These are phyloP conservation scores for Ranitomeya imitator DNA, from an alignment of 2,113 vertebrate genomes.

Conservation along the genomic window DNA sequence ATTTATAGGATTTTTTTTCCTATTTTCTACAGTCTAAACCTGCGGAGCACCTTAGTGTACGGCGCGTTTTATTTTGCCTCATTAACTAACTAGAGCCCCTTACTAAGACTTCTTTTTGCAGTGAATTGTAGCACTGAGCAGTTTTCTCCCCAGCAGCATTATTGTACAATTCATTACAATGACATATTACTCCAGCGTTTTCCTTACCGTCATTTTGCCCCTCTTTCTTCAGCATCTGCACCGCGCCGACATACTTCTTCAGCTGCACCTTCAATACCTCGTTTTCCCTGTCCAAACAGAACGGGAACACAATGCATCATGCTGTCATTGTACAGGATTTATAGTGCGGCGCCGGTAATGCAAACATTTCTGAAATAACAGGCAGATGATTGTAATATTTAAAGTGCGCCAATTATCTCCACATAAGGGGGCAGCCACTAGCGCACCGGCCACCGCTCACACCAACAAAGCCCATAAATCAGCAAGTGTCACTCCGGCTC, in stretches of 20 bases:
- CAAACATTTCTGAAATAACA: constrained; percentile 4
- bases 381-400: background rate
- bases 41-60: too few relatives aligned
- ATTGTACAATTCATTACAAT: background rate
- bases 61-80: too few relatives aligned
- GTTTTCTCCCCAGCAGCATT: background rate
- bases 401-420: constrained; percentile 7
- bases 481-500: background rate
- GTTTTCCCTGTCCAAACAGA: constrained; percentile 83
- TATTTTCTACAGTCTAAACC: too few relatives aligned
- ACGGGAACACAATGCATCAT: constrained; percentile 22
- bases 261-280: constrained; percentile 98
- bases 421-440: background rate
- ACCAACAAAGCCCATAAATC: background rate
- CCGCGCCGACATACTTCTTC: constrained; percentile 98
- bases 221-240: constrained; percentile 99
- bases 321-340: background rate
- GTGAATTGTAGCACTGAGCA: background rate
- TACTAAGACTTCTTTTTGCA: background rate
- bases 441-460: background rate
- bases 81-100: background rate
- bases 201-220: constrained; percentile 87
- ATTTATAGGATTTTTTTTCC: too few relatives aligned
- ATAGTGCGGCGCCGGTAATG: background rate
- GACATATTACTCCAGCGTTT: background rate